Evolutionary conservation across 2,888 invertebrate species (phyloP), one percentile per base, ranked within the genome.

Genomic region (Oscheius sp.): DNA sequence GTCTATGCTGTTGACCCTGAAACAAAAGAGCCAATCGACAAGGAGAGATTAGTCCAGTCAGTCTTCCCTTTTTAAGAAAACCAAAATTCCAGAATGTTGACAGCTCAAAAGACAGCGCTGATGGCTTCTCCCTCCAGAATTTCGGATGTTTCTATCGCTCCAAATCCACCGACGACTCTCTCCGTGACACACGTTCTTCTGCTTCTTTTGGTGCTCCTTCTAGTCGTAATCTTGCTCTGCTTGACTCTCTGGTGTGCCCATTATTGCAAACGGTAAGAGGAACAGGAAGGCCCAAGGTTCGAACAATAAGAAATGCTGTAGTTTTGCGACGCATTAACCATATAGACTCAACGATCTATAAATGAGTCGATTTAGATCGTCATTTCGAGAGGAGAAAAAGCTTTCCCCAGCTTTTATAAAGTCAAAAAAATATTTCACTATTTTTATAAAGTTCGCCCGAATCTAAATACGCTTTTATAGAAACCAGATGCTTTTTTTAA

Each of bases 1-100:
- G 79, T 85, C 20, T 84, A 85, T 57, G 74, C 80, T 0, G 46
- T 82, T 27, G 80, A 85, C 25, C 73, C 70, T 27, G 52, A 71
- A 12, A 73, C 74, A 6, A 61, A 72, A 17, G 71, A 73, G 48
- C 84, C 84, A 17, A 65, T 81, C 27, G 61, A 61, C 8, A 72
- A 75, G 42, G 65, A 65, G 8, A 52, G 20, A 15, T 23, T 65
- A 12, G 65, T 65, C 23, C 20, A 27, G 65, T 65, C 23, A 27
- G 65, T 17, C 1, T 33, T 8, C 20, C 37, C 5, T 2, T 8
- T 33, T 37, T 12, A 34, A 3, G 5, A 15, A 48, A 12, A 27
- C 20, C 6, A 4, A 39, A 5, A 10, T 17, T 29, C 29, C 15
- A 64, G 52, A 20, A 27, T 64, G 1, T 34, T 52, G 6, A 6